Base-by-base conservation (phyloP, 2,888 invertebrate species). In the Diaphora mendica region DNA sequence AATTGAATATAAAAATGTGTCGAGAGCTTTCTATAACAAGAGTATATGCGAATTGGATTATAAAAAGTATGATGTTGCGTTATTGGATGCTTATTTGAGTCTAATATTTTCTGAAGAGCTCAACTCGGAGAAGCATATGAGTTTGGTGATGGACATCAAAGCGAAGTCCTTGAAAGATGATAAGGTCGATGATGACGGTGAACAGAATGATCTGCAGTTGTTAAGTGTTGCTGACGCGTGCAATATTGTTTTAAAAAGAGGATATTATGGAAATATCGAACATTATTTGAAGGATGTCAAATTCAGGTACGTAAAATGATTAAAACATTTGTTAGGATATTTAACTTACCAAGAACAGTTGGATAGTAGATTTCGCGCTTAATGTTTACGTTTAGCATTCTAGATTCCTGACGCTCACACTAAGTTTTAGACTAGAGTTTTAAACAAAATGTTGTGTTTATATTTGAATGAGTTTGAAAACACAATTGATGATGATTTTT, bases 101-200 rank as follows among this genome's bases (percentile, higher is more conserved):
- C 74, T 93, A 2, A 78, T 92, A 0, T 93, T 93, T 65, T 85
- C 92, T 0, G 79, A 92, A 2, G 90, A 89, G 1, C 15, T 91
- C 20, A 82, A 68, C 13, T 82, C 89, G 0, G 92, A 93, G 7
- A 95, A 95, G 64, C 89, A 92, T 77, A 92, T 95, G 91, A 92
- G 90, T 69, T 78, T 95, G 15, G 92, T 94, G 0, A 92, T 95
- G 85, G 95, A 95, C 78, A 89, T 94, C 0, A 95, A 95, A 70
- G 90, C 93, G 0, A 95, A 94, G 66, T 87, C 88, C 0, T 73
- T 92, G 72, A 93, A 91, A 66, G 76, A 77, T 3, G 78, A 79
- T 3, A 79, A 80, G 15, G 70, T 73, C 17, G 83, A 78, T 23
- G 86, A 85, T 7, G 82, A 82, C 5, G 75, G 82, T 3, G 77